A percentile compares a stretch with the other conserved stretches of the same genome.
These are phyloP conservation scores for Zaprionus capensis DNA, from an alignment of 1,140 invertebrate genomes.

Conservation along the genomic window DNA sequence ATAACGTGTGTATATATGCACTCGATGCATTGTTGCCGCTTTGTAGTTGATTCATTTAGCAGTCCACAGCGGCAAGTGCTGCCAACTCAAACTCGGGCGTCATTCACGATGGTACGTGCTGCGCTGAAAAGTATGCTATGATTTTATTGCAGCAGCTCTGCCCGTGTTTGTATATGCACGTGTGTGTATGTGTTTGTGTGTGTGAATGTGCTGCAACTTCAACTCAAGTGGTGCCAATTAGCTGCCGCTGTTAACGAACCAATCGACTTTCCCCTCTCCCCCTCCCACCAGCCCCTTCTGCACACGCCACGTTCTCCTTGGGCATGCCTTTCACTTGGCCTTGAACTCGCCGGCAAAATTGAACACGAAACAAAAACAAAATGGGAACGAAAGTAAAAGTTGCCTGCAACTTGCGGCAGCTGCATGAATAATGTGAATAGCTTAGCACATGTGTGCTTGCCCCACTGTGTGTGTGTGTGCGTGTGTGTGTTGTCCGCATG, in stretches of 20 bases:
- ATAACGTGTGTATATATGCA: not conserved
- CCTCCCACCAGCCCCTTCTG: not conserved
- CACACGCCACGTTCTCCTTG: not conserved
- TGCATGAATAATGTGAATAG: conserved; percentile 74
- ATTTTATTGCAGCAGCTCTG: conserved; percentile 30
- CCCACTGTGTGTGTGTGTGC: not conserved
- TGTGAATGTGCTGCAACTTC: conserved; percentile 21
- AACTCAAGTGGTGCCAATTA: conserved; percentile 64
- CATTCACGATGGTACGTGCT: not conserved
- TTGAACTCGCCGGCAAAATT: conserved; percentile 74
- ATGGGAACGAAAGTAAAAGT: conserved; percentile 75
- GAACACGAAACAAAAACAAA: conserved; percentile 59
- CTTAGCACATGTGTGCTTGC: conserved; percentile 6
- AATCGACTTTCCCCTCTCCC: not conserved
- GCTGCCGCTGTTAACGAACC: conserved; percentile 40
- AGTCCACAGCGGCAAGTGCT: not conserved
- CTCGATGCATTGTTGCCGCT: not conserved
- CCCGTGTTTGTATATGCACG: not conserved
- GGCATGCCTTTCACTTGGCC: conserved; percentile 43
- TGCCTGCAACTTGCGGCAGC: conserved; percentile 63
- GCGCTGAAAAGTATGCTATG: conserved; percentile 58
- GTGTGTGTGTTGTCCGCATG: conserved; percentile 39
- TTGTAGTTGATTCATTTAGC: conserved; percentile 30
- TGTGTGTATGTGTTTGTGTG: conserved; percentile 4
- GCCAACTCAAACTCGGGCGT: not conserved